A percentile compares a stretch with the other conserved stretches of the same genome.
Evolutionary conservation across 2,113 vertebrate species (phyloP).

Genomic region (Chauna torquata): DNA sequence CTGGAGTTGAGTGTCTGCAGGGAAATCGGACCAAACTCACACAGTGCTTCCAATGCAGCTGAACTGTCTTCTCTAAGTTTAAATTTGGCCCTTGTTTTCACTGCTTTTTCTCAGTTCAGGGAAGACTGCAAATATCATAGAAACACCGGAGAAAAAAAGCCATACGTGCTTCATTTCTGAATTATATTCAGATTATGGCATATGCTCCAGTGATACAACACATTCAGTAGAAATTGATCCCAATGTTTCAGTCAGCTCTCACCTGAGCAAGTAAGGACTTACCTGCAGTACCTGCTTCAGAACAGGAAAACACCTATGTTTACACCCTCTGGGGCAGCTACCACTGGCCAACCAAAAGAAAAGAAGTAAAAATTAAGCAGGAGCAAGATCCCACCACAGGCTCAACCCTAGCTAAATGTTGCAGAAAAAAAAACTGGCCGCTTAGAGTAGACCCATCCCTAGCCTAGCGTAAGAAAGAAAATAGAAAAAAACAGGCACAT

Average conservation of each 20-base stretch:
- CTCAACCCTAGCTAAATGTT: neutral
- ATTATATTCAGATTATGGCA: accelerated
- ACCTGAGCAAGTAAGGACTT: neutral
- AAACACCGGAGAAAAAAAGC: neutral
- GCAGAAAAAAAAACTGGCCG: neutral
- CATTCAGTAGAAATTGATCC: neutral
- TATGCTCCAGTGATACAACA: neutral
- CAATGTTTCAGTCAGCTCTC: neutral
- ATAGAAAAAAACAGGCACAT: neutral
- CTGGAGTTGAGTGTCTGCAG: neutral
- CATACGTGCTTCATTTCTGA: neutral
- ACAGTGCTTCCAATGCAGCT: accelerated
- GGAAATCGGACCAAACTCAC: neutral
- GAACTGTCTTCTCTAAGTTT: neutral
- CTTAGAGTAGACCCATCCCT: neutral
- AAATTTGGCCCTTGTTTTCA: neutral
- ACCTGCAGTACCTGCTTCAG: neutral
- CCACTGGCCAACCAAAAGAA: neutral
- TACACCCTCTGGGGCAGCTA: neutral
- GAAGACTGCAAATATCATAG: neutral
- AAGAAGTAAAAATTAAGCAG: neutral
- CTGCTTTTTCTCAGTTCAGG: neutral
- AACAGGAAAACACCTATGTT: neutral
- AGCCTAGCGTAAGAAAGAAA: neutral
- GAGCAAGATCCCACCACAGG: accelerated